Conservation (phyloP, 2,113 vertebrate genomes). For the Cebus imitator region DNA sequence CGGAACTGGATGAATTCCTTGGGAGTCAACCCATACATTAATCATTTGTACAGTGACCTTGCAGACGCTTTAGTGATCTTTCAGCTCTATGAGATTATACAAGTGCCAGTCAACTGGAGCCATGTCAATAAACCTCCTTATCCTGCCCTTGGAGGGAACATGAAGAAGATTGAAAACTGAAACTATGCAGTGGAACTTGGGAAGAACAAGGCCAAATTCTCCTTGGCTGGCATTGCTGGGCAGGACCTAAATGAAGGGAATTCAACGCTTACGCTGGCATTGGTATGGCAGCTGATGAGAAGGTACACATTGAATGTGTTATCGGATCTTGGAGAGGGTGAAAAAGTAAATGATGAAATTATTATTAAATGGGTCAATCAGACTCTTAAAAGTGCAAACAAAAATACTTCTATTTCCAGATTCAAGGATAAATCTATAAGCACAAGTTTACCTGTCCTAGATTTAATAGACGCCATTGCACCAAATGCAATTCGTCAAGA, state of each 20-base stretch:
- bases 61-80: too few species aligned
- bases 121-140: too few species aligned
- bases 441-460: conserved; percentile 95
- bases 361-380: conserved; percentile 97
- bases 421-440: conserved; percentile 97
- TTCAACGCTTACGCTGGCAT: conserved; percentile 91
- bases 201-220: conserved; percentile 92
- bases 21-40: too few species aligned
- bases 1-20: too few species aligned
- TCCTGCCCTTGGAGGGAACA: too few species aligned
- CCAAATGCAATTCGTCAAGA: conserved; percentile 91
- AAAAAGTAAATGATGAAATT: conserved; percentile 93
- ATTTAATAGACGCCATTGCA: conserved; percentile 95
- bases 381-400: conserved; percentile 88
- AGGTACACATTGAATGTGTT: conserved; percentile 96
- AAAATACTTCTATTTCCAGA: conserved; percentile 91
- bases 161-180: conserved; percentile 95
- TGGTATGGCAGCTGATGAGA: conserved; percentile 98
- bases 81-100: too few species aligned
- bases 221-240: conserved; percentile 96
- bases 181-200: conserved; percentile 96
- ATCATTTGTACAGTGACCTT: too few species aligned
- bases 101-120: too few species aligned
- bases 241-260: conserved; percentile 95
- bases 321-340: conserved; percentile 93